Evolutionary conservation across 2,113 vertebrate genomes (phyloP).

Genomic region (Mesocricetus auratus): DNA sequence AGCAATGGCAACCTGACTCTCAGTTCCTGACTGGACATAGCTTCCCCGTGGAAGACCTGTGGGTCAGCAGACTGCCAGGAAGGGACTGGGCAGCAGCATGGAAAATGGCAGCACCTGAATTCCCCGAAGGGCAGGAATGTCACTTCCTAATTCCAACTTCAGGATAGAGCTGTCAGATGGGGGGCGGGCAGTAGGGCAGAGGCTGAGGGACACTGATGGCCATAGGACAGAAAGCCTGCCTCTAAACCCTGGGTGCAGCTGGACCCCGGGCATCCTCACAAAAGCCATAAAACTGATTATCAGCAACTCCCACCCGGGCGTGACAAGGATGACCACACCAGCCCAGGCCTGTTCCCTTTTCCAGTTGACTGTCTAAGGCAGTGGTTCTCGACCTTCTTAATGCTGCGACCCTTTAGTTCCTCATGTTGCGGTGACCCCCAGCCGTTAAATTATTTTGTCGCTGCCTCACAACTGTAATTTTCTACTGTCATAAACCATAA

Average conservation of each 20-base stretch:
- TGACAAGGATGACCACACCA: not conserved
- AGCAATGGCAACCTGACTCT: not conserved
- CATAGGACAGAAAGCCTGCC: not conserved
- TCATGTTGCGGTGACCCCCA: not conserved
- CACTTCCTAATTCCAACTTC: slow-evolving; percentile 68
- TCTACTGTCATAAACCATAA: not conserved
- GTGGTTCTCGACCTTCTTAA: not conserved
- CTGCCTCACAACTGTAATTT: not conserved
- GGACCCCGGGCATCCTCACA: not conserved
- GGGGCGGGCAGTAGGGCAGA: slow-evolving; percentile 29
- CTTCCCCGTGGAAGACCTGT: not conserved
- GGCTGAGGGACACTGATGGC: slow-evolving; percentile 64
- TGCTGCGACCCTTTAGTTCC: not conserved
- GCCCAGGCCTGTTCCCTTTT: not conserved
- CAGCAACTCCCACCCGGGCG: not conserved
- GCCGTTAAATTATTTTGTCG: not conserved
- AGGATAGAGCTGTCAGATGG: slow-evolving; percentile 62
- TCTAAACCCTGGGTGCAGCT: not conserved
- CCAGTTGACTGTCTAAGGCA: not conserved
- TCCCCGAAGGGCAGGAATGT: not conserved
- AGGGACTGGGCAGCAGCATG: not conserved
- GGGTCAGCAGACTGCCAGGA: not conserved
- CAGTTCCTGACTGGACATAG: not conserved
- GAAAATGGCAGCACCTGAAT: slow-evolving; percentile 41
- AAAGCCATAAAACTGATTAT: not conserved